Evolutionary conservation across 2,888 invertebrate species (phyloP), one percentile per base, ranked within the genome.

Genomic region (Geophilus truncorum): DNA sequence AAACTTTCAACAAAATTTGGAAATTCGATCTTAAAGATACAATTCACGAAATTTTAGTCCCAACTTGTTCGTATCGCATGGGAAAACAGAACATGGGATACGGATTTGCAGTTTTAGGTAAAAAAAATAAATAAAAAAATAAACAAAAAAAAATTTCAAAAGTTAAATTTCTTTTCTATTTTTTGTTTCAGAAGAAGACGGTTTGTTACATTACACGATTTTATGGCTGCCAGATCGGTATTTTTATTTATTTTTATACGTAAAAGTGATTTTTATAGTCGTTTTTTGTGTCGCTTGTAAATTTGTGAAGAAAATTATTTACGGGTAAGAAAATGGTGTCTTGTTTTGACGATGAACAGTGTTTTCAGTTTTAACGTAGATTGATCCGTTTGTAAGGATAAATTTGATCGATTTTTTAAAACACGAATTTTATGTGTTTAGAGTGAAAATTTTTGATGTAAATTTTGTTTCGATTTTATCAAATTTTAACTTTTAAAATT

Each of bases 41-140:
- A 21, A 86, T 91, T 82, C 89, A 91, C 84, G 97, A 98, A 89
- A 90, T 98, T 78, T 91, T 93, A 87, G 93, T 96, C 83, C 98
- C 98, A 1, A 97, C 98, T 0, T 96, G 95, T 86, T 97, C 96
- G 0, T 98, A 98, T 87, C 91, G 98, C 84, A 98, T 98, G 98
- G 98, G 98, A 0, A 94, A 93, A 23, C 86, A 87, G 2, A 89
- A 92, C 83, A 94, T 96, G 87, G 98, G 97, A 1, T 96, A 93
- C 87, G 96, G 96, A 40, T 92, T 92, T 83, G 93, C 93, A 9
- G 88, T 94, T 80, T 87, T 96, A 84, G 93, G 96, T 88, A 85
- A 21, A 18, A 81, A 40, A 1, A 81, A 77, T n/a, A 80, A 12
- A 76, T 77, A n/a, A n/a, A n/a, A n/a, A n/a, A n/a, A n/a, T n/a